A percentile compares a stretch with the other conserved stretches of the same genome.
phyloP scores from a whole-genome alignment of 2,888 invertebrate species.

The Volucella zonaria region DNA sequence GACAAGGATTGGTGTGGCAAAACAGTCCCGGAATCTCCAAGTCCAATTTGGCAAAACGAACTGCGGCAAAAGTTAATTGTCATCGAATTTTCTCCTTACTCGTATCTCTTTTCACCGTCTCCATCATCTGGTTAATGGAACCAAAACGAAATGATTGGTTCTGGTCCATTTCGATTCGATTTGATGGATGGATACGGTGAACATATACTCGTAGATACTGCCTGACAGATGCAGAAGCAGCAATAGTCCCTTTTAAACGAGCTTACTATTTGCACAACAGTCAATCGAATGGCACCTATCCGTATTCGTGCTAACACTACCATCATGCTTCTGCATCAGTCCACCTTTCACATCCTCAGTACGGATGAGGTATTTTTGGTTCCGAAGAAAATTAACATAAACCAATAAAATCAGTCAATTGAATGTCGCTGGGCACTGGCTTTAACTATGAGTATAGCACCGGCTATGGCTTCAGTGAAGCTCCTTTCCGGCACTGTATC shows the following conservation, averaged over 20 bases:
- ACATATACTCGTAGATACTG: too few relatives aligned
- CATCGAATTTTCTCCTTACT: constrained; percentile 36
- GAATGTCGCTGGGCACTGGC: constrained; percentile 54
- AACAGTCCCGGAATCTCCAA: constrained; percentile 22
- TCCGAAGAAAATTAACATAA: constrained; percentile 65
- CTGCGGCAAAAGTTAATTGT: constrained; percentile 65
- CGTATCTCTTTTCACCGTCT: too few relatives aligned
- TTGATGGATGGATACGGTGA: constrained; percentile 35
- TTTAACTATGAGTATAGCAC: too few relatives aligned
- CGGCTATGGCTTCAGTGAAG: not conserved
- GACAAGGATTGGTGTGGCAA: not conserved
- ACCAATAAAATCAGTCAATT: constrained; percentile 72
- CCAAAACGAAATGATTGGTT: constrained; percentile 22
- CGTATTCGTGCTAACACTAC: too few relatives aligned
- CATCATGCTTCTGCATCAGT: too few relatives aligned
- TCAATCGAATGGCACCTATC: too few relatives aligned
- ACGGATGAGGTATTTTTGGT: constrained; percentile 22
- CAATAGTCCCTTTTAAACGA: too few relatives aligned
- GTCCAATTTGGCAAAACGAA: constrained; percentile 33
- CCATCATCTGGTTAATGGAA: constrained; percentile 40
- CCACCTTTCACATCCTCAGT: not conserved
- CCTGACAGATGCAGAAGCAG: too few relatives aligned
- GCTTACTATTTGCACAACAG: too few relatives aligned
- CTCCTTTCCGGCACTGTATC: constrained; percentile 40
- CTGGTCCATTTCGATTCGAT: constrained; percentile 37